Base-by-base conservation (phyloP, 2,888 invertebrate genomes). In the Nomada lathburiana region DNA sequence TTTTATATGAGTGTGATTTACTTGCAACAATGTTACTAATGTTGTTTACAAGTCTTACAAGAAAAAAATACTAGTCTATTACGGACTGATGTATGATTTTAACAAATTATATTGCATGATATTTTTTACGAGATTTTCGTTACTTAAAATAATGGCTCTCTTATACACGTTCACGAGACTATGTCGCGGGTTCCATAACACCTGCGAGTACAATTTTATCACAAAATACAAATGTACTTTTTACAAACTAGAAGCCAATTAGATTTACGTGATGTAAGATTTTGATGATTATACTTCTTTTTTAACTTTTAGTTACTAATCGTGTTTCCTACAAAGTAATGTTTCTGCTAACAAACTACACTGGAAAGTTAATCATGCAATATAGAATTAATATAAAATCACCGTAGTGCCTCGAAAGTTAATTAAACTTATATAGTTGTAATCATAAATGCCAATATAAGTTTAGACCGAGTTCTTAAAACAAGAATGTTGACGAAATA, bases 321-420 rank as follows among this genome's bases (percentile, higher is more conserved):
- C 50, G 50, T 26, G 29, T 70, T 80, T 53, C 23, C 3, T 50
- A 47, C 42, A 65, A 29, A 4, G 9, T 57, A 68, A 50, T n/a
- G 20, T 60, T 36, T 26, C 44, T 36, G 65, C 57, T 36, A 63
- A 47, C 42, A 62, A 20, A 50, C 60, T 65, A 60, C 65, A 50
- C n/a, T 29, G 29, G 13, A 18, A 11, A 18, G 36, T 57, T 63
- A 52, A 72, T 69, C 53, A 29, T 57, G 70, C 62, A 57, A 68
- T 76, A 70, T 64, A 71, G 65, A 60, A 74, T 60, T 85, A 78
- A 79, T 81, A 70, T 59, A 57, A 84, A 69, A 81, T 83, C 86
- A 87, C 85, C 75, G 73, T 87, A 85, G 81, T 87, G 83, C 88
- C 85, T 87, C 59, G 10, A 64, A 55, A 76, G 74, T 71, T 67